These are phyloP conservation scores for Dolichoris vasculosae DNA, from an alignment of 1,140 invertebrate genomes.

Conservation along the genomic window DNA sequence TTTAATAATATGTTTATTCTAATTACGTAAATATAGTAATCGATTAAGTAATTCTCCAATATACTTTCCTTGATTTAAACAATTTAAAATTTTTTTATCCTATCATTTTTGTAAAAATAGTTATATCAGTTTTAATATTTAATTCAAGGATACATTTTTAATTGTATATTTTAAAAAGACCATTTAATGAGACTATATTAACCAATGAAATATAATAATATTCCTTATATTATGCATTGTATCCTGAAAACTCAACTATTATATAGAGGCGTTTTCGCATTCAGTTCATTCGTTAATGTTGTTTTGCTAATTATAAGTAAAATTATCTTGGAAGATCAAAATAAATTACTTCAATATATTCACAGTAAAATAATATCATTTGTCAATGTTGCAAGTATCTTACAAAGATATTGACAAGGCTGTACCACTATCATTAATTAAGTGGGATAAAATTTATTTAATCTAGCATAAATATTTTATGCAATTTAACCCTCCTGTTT, in stretches of 20 bases:
- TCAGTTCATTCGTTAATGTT: constrained; percentile 15
- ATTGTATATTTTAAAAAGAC: not conserved
- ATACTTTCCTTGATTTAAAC: not conserved
- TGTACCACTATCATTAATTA: not conserved
- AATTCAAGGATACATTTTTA: not conserved
- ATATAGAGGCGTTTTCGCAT: not conserved
- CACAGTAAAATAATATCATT: constrained; percentile 24
- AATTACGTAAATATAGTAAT: constrained; percentile 14
- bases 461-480: not conserved
- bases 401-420: not conserved
- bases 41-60: constrained; percentile 14
- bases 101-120: not conserved
- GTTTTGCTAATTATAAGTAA: not conserved
- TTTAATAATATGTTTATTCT: constrained; percentile 17
- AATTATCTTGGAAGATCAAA: not conserved
- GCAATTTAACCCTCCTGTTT: not conserved
- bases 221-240: not conserved
- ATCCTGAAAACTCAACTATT: constrained; percentile 21
- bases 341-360: not conserved
- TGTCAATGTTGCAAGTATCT: constrained; percentile 5
- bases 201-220: not conserved
- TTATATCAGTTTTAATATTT: not conserved
- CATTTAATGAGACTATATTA: not conserved
- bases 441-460: not conserved
- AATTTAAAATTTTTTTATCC: not conserved